A percentile compares a stretch with the other conserved stretches of the same genome.
Evolutionary conservation across 1,140 invertebrate genomes (phyloP).

Genomic region (Dreissena polymorpha): DNA sequence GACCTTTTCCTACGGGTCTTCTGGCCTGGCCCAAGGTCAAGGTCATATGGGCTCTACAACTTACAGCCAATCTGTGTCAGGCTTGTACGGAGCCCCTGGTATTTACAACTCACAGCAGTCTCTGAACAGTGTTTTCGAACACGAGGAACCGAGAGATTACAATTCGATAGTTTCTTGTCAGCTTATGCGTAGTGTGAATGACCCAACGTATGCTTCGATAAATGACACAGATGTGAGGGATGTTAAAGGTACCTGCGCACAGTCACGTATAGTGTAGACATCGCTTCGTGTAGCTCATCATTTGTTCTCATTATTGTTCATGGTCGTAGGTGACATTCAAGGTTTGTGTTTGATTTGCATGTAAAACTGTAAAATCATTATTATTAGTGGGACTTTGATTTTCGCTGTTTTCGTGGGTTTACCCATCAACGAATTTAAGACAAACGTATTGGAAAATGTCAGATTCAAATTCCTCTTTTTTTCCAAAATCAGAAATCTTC

Average conservation of each 20-base stretch:
- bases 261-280: conserved; percentile 11
- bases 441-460: too few relatives aligned
- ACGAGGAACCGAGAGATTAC: conserved; percentile 32
- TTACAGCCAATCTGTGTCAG: conserved; percentile 2
- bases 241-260: conserved; percentile 25
- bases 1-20: conserved; percentile 33
- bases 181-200: conserved; percentile 61
- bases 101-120: conserved; percentile 51
- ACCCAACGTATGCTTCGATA: conserved; percentile 72
- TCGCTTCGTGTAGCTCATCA: conserved; percentile 9
- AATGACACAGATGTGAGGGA: conserved; percentile 54
- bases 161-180: conserved; percentile 50
- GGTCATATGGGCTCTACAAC: background rate
- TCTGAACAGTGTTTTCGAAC: conserved; percentile 54
- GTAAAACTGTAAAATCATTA: too few relatives aligned
- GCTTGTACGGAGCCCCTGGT: conserved; percentile 40
- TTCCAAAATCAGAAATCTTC: too few relatives aligned
- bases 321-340: too few relatives aligned
- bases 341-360: too few relatives aligned
- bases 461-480: too few relatives aligned
- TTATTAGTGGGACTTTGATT: too few relatives aligned
- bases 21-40: background rate
- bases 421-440: too few relatives aligned
- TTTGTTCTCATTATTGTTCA: background rate
- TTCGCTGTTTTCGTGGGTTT: too few relatives aligned